Evolutionary conservation across 1,140 invertebrate species (phyloP).

Genomic region (Streblospio benedicti): DNA sequence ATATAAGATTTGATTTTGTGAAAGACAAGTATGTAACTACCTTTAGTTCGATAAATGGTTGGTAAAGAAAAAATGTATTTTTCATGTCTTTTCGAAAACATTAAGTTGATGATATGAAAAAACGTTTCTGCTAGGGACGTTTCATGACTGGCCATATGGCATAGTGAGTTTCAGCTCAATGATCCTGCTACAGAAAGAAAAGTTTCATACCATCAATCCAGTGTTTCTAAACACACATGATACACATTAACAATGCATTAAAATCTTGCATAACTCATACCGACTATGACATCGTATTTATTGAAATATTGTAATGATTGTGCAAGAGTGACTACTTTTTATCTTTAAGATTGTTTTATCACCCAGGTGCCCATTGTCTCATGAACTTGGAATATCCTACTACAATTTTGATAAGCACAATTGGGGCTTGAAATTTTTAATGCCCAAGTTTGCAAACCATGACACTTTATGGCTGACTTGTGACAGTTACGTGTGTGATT

Average conservation of each 20-base stretch:
- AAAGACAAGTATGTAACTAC: slow-evolving; percentile 1
- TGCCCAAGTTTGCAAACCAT: background rate
- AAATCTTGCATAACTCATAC: background rate
- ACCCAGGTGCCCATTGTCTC: background rate
- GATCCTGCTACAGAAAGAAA: background rate
- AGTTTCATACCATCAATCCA: background rate
- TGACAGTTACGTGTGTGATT: slow-evolving; percentile 8
- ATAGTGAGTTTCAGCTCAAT: background rate
- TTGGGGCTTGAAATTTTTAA: slow-evolving; percentile 10
- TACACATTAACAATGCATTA: background rate
- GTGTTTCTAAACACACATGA: background rate
- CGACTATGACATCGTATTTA: background rate
- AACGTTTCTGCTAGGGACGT: no score
- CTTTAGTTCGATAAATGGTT: background rate
- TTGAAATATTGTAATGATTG: background rate
- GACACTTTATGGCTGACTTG: background rate
- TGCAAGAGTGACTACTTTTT: no score
- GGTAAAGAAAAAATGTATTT: background rate
- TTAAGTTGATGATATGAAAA: no score
- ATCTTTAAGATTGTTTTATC: background rate
- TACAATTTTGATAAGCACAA: slow-evolving; percentile 8
- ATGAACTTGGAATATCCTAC: background rate
- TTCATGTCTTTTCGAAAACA: no score
- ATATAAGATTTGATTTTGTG: background rate
- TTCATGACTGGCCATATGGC: background rate